Evolutionary conservation across 1,140 invertebrate genomes (phyloP).

Genomic region (Acromyrmex heyeri): DNA sequence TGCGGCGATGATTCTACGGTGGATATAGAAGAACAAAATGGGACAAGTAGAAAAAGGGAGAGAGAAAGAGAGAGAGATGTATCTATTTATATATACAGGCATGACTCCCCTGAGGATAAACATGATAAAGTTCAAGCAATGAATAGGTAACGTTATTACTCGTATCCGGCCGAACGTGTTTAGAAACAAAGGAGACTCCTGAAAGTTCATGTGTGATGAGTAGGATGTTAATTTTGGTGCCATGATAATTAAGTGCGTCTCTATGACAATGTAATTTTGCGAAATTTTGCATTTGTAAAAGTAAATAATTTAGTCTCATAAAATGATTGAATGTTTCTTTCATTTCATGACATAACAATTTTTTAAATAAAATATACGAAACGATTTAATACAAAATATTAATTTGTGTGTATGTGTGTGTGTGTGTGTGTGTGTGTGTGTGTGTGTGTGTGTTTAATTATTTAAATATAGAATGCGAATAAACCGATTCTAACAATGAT

Average conservation of each 20-base stretch:
- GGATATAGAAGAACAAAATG: constrained; percentile 24
- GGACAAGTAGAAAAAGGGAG: neutral
- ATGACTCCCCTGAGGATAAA: constrained; percentile 34
- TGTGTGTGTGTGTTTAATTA: neutral
- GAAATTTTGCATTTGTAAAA: neutral
- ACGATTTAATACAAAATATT: neutral
- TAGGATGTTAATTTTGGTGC: constrained; percentile 12
- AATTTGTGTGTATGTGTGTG: neutral
- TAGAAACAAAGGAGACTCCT: constrained; percentile 19
- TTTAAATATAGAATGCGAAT: neutral
- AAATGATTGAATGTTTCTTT: neutral
- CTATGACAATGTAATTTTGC: neutral
- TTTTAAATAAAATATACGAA: neutral
- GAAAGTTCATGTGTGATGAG: constrained; percentile 27
- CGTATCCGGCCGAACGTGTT: constrained; percentile 17
- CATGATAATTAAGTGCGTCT: constrained; percentile 18
- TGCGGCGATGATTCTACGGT: constrained; percentile 61
- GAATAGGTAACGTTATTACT: constrained; percentile 52
- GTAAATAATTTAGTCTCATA: neutral
- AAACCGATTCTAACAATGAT: neutral
- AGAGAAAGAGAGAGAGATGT: neutral
- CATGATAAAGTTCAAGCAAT: constrained; percentile 49
- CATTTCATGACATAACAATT: neutral
- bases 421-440: too few species aligned
- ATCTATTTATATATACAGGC: constrained; percentile 18